phyloP scores from a whole-genome alignment of 2,113 vertebrate species.

The Phrynosoma platyrhinos region DNA sequence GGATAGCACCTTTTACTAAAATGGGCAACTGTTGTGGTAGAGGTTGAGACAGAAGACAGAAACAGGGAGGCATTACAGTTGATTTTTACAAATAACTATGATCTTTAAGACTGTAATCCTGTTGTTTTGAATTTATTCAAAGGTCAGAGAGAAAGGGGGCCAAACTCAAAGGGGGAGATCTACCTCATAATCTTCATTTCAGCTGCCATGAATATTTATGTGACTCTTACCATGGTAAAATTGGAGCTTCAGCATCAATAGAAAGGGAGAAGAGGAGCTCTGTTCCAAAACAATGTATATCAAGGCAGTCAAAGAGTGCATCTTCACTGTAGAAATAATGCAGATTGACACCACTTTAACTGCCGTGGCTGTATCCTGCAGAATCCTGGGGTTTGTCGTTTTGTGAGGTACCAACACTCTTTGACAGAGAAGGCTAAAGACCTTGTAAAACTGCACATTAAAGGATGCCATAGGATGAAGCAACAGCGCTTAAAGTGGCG shows the following conservation, averaged over 20 bases:
- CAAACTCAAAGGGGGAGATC: neutral
- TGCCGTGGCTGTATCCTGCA: no score
- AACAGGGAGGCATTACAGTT: constrained; percentile 13
- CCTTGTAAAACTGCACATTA: no score
- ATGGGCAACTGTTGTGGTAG: neutral
- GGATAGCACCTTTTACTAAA: accelerated
- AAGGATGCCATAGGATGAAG: no score
- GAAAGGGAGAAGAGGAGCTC: neutral
- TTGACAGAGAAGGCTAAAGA: no score
- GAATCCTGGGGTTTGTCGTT: no score
- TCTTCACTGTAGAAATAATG: no score
- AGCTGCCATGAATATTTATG: neutral
- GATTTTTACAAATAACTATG: constrained; percentile 2
- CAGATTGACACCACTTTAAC: no score
- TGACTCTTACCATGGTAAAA: neutral
- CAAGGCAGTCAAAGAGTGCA: no score
- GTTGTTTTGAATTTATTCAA: neutral
- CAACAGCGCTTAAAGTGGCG: no score
- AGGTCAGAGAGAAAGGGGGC: neutral
- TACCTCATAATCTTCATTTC: neutral
- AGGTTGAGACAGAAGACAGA: constrained; percentile 8
- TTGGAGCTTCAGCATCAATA: no score
- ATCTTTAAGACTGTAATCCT: neutral
- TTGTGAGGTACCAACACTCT: no score
- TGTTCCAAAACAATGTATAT: no score